Conservation (phyloP, 2,113 vertebrate species). For the Peromyscus californicus region DNA sequence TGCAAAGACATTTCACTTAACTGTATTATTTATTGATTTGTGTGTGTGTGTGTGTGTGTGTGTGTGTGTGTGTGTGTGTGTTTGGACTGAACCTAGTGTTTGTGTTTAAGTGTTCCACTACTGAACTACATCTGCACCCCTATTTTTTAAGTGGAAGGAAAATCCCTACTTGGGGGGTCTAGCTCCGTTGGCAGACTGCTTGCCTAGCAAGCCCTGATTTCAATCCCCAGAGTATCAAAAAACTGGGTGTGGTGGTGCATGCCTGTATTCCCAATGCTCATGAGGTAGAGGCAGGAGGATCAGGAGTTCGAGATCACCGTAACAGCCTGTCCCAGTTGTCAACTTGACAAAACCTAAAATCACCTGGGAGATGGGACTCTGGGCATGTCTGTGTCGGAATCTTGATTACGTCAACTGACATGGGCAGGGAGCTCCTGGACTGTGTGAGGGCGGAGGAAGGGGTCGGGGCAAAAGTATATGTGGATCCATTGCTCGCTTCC, state of each 20-base stretch:
- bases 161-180: not conserved
- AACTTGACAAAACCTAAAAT: not conserved
- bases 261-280: not conserved
- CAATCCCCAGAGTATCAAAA: not conserved
- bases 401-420: not conserved
- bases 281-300: not conserved
- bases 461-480: not conserved
- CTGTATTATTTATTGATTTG: not conserved
- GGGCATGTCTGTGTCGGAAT: not conserved
- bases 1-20: not conserved
- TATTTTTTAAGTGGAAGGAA: not conserved
- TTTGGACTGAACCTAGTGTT: not conserved
- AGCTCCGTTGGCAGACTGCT: not conserved
- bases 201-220: not conserved
- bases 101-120: not conserved
- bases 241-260: not conserved
- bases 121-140: not conserved
- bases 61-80: too few relatives aligned
- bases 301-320: not conserved
- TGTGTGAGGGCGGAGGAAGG: not conserved
- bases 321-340: not conserved
- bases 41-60: not conserved
- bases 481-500: not conserved
- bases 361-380: not conserved
- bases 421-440: not conserved